phyloP scores from a whole-genome alignment of 2,888 invertebrate genomes.

The Xiphydria camelus region DNA sequence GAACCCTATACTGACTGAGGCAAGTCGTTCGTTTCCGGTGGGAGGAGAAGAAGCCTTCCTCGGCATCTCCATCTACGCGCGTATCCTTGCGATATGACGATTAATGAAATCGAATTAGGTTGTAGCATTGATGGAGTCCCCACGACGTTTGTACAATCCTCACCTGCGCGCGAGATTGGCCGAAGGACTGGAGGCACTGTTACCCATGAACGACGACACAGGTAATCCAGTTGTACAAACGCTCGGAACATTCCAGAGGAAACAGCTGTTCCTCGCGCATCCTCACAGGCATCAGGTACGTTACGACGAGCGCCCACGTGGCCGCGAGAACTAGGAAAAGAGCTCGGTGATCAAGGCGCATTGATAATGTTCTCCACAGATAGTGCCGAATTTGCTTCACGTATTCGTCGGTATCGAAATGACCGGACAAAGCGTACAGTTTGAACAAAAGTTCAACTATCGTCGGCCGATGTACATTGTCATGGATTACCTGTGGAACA shows the following conservation, averaged over 20 bases:
- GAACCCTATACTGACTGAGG: slow-evolving; percentile 72
- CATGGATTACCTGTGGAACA: slow-evolving; percentile 89
- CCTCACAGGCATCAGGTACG: slow-evolving; percentile 70
- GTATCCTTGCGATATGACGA: background rate
- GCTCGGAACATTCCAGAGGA: slow-evolving; percentile 65
- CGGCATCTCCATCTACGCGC: background rate
- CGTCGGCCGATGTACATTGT: slow-evolving; percentile 92
- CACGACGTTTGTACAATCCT: slow-evolving; percentile 82
- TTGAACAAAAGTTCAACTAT: slow-evolving; percentile 97
- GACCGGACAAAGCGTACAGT: slow-evolving; percentile 94
- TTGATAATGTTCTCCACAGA: slow-evolving; percentile 61
- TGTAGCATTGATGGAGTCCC: slow-evolving; percentile 86
- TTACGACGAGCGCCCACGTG: too few species aligned
- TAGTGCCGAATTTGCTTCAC: slow-evolving; percentile 79
- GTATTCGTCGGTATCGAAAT: slow-evolving; percentile 98
- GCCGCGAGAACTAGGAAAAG: too few species aligned
- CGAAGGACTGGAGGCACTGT: slow-evolving; percentile 83
- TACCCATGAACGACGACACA: slow-evolving; percentile 72
- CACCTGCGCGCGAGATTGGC: slow-evolving; percentile 90
- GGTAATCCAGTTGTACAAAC: slow-evolving; percentile 48
- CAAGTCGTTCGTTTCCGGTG: slow-evolving; percentile 13
- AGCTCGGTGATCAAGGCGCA: too few species aligned
- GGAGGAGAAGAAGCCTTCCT: background rate
- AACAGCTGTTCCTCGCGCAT: slow-evolving; percentile 77
- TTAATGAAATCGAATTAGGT: slow-evolving; percentile 55